These are phyloP conservation scores for Spodoptera littoralis DNA, from an alignment of 2,888 invertebrate genomes.

Conservation along the genomic window DNA sequence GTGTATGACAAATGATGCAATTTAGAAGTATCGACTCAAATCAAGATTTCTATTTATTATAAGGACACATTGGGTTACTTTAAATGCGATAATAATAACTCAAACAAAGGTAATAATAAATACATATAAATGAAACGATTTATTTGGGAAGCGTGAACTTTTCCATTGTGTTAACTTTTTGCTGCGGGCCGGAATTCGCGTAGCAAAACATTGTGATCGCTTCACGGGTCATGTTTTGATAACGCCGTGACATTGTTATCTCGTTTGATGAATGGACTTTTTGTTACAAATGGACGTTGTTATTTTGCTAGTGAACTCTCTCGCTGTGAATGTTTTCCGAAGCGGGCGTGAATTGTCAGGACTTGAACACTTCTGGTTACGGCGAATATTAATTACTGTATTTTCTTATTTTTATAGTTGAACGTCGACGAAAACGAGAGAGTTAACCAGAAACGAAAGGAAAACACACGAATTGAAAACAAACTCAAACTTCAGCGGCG, in stretches of 20 bases:
- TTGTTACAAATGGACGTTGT: conserved; percentile 85
- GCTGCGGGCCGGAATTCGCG: conserved; percentile 71
- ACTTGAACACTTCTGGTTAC: conserved; percentile 40
- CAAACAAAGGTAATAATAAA: conserved; percentile 70
- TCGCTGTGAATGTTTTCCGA: conserved; percentile 70
- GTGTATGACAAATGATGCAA: neutral
- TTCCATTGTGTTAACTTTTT: conserved; percentile 82
- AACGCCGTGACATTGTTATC: conserved; percentile 86
- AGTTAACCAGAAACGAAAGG: neutral
- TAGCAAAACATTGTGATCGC: conserved; percentile 84
- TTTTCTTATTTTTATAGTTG: conserved; percentile 20
- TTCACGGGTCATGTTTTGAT: conserved; percentile 86
- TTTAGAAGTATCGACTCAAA: conserved; percentile 1
- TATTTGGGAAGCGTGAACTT: conserved; percentile 75
- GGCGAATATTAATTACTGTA: conserved; percentile 34
- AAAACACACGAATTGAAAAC: conserved; percentile 23
- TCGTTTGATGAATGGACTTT: conserved; percentile 87
- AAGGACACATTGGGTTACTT: conserved; percentile 57
- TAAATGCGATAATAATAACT: conserved; percentile 51
- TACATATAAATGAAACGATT: conserved; percentile 73
- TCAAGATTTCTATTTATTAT: conserved; percentile 2
- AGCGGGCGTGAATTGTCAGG: conserved; percentile 59
- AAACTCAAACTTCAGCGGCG: conserved; percentile 2
- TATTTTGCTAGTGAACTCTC: conserved; percentile 81
- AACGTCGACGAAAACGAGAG: neutral